phyloP scores from a whole-genome alignment of 2,113 vertebrate species.

The Accipiter virgatus region DNA sequence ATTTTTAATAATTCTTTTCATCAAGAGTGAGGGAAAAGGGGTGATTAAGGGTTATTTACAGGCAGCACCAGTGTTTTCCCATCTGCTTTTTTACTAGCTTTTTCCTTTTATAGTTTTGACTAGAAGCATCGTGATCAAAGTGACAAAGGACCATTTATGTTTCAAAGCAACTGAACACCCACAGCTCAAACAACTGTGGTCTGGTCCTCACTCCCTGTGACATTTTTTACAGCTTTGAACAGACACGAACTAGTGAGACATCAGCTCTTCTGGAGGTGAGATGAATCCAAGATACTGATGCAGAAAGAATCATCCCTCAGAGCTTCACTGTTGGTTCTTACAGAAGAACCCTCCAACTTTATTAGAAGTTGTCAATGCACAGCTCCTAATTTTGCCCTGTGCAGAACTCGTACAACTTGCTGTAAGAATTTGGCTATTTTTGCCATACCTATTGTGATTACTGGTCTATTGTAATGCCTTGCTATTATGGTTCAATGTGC shows the following conservation, averaged over 20 bases:
- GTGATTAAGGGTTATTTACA: background rate
- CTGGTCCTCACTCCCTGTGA: background rate
- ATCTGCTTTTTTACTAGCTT: background rate
- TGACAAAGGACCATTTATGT: background rate
- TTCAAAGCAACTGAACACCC: background rate
- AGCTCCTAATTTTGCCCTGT: background rate
- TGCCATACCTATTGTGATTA: background rate
- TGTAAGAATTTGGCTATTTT: background rate
- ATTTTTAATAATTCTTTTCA: conserved; percentile 10
- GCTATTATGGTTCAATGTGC: background rate
- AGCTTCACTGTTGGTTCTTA: background rate
- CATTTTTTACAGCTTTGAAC: background rate
- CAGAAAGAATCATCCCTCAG: background rate
- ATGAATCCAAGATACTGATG: background rate
- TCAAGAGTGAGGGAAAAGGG: background rate
- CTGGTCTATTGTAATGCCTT: background rate
- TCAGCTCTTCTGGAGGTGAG: background rate
- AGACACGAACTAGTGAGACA: background rate
- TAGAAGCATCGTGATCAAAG: background rate
- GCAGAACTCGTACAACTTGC: background rate
- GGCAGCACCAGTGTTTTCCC: background rate
- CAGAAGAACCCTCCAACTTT: background rate
- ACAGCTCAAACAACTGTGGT: background rate
- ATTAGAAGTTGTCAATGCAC: background rate
- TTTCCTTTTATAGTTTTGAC: background rate